Percentiles rank a stretch among this genome's conserved stretches.
These are phyloP conservation scores for Herminia tarsipennalis DNA, from an alignment of 2,888 invertebrate genomes.

Conservation along the genomic window DNA sequence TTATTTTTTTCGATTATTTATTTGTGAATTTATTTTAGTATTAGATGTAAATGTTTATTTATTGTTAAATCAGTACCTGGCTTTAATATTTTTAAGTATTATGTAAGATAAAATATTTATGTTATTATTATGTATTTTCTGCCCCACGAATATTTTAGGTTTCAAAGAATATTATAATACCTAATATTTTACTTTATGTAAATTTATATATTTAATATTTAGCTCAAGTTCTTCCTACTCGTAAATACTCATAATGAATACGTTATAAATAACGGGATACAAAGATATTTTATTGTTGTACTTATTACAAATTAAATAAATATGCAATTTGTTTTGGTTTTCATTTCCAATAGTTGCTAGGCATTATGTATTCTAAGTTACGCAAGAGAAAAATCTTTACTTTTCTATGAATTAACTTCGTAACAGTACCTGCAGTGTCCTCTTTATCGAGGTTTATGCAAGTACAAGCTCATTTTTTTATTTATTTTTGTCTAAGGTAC, in stretches of 20 bases:
- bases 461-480: too few species aligned
- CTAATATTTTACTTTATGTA: slow-evolving; percentile 17
- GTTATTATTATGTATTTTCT: slow-evolving; percentile 14
- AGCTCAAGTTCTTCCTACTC: slow-evolving; percentile 22
- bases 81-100: slow-evolving; percentile 77
- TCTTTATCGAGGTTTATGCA: too few species aligned
- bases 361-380: not conserved
- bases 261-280: slow-evolving; percentile 22
- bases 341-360: not conserved
- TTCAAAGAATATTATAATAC: slow-evolving; percentile 12
- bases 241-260: slow-evolving; percentile 35
- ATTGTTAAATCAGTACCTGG: slow-evolving; percentile 62
- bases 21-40: slow-evolving; percentile 55
- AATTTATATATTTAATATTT: slow-evolving; percentile 17
- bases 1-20: slow-evolving; percentile 41
- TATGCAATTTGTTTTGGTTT: slow-evolving; percentile 30
- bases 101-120: slow-evolving; percentile 48
- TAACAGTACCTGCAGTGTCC: too few species aligned
- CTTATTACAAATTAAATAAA: slow-evolving; percentile 39
- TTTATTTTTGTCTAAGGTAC: too few species aligned
- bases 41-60: slow-evolving; percentile 47
- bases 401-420: not conserved
- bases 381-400: not conserved
- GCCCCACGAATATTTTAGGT: slow-evolving; percentile 35
- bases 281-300: slow-evolving; percentile 36